phyloP scores from a whole-genome alignment of 2,888 invertebrate genomes.

The Pollenia griseotomentosa region DNA sequence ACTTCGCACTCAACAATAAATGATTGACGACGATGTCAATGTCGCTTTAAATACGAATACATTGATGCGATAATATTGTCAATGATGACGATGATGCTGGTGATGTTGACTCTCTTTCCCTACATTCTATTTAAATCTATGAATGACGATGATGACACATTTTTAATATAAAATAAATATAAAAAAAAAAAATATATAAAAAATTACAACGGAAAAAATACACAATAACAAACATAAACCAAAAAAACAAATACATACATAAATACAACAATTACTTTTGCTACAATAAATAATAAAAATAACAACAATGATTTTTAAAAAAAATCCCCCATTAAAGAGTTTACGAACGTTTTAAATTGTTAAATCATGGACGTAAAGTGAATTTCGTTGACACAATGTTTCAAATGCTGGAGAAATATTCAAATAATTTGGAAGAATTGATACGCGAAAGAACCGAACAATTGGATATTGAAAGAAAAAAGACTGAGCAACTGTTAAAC shows the following conservation, averaged over 20 bases:
- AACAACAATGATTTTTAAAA: slow-evolving; percentile 22
- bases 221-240: background rate
- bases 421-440: slow-evolving; percentile 96
- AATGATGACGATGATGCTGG: slow-evolving; percentile 29
- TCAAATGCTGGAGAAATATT: slow-evolving; percentile 98
- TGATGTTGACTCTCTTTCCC: slow-evolving; percentile 39
- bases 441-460: slow-evolving; percentile 96
- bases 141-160: slow-evolving; percentile 51
- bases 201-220: slow-evolving; percentile 19
- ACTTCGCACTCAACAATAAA: slow-evolving; percentile 54
- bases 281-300: slow-evolving; percentile 1
- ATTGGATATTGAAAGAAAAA: slow-evolving; percentile 96
- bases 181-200: slow-evolving; percentile 16
- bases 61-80: slow-evolving; percentile 38
- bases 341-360: slow-evolving; percentile 93
- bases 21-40: slow-evolving; percentile 72
- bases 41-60: slow-evolving; percentile 59
- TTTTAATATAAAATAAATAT: slow-evolving; percentile 38
- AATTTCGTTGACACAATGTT: slow-evolving; percentile 99
- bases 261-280: slow-evolving; percentile 17
- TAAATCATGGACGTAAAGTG: slow-evolving; percentile 96
- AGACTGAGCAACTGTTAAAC: slow-evolving; percentile 95
- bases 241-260: slow-evolving; percentile 7
- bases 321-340: slow-evolving; percentile 84
- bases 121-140: slow-evolving; percentile 33